Base-by-base conservation (phyloP, 2,113 vertebrate species). In the Cryptoleucopteryx plumbea region DNA sequence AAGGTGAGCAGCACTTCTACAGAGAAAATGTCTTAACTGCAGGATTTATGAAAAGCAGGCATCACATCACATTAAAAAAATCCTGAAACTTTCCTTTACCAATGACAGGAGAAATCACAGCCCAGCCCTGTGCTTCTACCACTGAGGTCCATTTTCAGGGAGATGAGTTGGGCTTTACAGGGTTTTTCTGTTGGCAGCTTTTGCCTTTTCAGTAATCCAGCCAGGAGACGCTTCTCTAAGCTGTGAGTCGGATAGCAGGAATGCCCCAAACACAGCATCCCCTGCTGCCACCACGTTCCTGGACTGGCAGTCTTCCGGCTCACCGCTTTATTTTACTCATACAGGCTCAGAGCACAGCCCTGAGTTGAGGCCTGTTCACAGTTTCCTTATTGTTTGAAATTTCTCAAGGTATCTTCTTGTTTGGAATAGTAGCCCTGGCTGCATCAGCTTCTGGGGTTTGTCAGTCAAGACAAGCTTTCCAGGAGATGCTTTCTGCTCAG, bases 391-490 rank as follows among this genome's bases (percentile, higher is more conserved):
- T 92, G 81, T 87, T 94, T 95, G 84, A 91, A 89, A 87, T 94
- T 94, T 93, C 84, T 82, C 84, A 93, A 68, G 88, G 74, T 42
- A 50, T 89, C 85, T 87, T 91, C 61, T 56, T 71, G 15, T 73
- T 73, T 70, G 40, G 65, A 94, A 53, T 90, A 68, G 73, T 42
- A 93, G 58, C 40, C 61, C 31, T 1, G 5, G 40, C 86, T 96
- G 38, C 71, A 66, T 90, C 55, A 93, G 67, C 58, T 93, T 93
- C 96, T 97, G 95, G 87, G 67, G 7, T 93, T 94, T 95, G 87
- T 96, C 92, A 95, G 36, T 88, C 71, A 94, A 74, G 90, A 94
- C 79, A 92, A 50, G 82, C 88, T 83, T 96, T 96, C 36, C 59
- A 77, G 63, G 88, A 88, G 78, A 42, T 2, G 8, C 50, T 93